Evolutionary conservation across 2,113 vertebrate genomes (phyloP), one percentile per base, ranked within the genome.

Genomic region (Xiphophorus hellerii): DNA sequence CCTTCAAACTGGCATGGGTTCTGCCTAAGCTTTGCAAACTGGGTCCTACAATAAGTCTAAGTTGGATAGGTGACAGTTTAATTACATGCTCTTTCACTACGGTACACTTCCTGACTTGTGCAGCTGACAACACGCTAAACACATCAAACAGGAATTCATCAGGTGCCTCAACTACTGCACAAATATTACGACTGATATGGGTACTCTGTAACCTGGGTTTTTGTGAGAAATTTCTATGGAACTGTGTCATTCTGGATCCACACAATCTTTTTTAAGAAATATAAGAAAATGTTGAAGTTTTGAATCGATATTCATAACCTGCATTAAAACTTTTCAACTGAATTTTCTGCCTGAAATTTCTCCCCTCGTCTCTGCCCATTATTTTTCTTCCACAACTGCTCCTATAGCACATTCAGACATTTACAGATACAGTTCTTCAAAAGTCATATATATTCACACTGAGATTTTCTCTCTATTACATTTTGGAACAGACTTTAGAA

Each of bases 111-210:
- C 78, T 54, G 77, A 86, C 76, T 73, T 86, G 70, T 88, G 75
- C 64, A 82, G 66, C 68, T 82, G 83, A 84, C 82, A 84, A 80
- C 82, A 74, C 75, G 79, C 76, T 74, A 30, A 62, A 80, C 61
- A 80, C 74, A 76, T 77, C 76, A 76, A 78, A 79, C 85, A 79
- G 83, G 83, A 84, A 84, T 74, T 69, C 78, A 86, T 81, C 83
- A 85, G 80, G 72, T 78, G 61, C 74, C 75, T 86, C 75, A 85
- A 83, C 77, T 77, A 29, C 80, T 62, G 80, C 81, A 78, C 44
- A 48, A 48, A 48, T 48, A 14, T 48, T 83, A 75, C 73, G 71
- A 77, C 86, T 81, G 83, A 5, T 20, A 48, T 20, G 5, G 44
- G 17, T 20, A 17, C 4, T 4, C 44, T 20, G 44, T 17, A 48